Evolutionary conservation across 1,140 invertebrate species (phyloP), one percentile per base, ranked within the genome.

Genomic region (Drosophila subobscura): DNA sequence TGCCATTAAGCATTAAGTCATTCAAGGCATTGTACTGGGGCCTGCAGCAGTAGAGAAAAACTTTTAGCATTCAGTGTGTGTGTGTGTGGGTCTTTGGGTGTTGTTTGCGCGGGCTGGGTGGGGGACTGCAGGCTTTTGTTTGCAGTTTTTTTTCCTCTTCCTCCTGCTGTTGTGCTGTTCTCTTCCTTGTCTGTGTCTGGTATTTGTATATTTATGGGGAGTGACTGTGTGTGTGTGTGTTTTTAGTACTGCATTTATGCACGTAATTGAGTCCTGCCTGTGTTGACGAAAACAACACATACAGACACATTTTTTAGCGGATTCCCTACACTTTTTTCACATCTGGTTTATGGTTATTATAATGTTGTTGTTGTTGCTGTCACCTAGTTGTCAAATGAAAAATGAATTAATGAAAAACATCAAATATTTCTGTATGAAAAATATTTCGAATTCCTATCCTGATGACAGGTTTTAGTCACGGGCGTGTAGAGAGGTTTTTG

Each of bases 1-100:
- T 85, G 81, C 70, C 79, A 84, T 83, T 79, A 83, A 83, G 80
- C 56, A 86, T 85, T 86, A 80, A 85, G 80, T 85, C 81, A 86
- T 86, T 67, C 47, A 51, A 12, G 44, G 51, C 16, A 20, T 16
- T 10, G n/a, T 33, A 29, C 22, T 8, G 5, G 16, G 14, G 14
- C 1, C 61, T 53, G 25, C 27, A 54, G 58, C 51, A 29, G 55
- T 59, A 50, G 54, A 42, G 33, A 20, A 74, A 68, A 81, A 83
- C 63, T 73, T 83, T 66, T 51, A 58, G 44, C 56, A 41, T 7
- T 58, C 27, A 40, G 25, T 66, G 14, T 41, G 46, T 50, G 58
- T 73, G 51, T 68, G 59, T 64, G 27, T 64, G 42, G 40, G 33
- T 37, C 33, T 37, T 37, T 37, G 10, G 33, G 33, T 37, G 33